These are phyloP conservation scores for Macrosoma leucophasiata DNA, from an alignment of 2,888 invertebrate genomes.

Conservation along the genomic window DNA sequence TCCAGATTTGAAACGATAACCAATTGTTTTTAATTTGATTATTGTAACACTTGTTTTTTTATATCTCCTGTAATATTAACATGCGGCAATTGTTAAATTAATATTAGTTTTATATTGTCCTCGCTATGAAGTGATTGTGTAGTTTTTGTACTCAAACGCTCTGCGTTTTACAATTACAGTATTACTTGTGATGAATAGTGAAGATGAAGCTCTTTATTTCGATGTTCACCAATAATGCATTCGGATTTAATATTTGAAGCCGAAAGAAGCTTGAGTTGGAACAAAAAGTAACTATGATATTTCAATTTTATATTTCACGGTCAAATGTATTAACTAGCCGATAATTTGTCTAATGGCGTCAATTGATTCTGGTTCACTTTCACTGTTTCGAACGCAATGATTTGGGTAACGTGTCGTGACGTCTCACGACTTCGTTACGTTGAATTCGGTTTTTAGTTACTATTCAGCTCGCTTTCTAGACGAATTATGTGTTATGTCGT, in stretches of 20 bases:
- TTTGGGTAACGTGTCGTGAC: slow-evolving; percentile 59
- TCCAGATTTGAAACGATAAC: no score
- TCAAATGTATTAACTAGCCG: slow-evolving; percentile 5
- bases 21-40: no score
- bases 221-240: slow-evolving; percentile 55
- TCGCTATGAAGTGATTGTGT: no score
- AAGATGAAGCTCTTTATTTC: no score
- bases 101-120: no score
- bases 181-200: no score
- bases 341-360: slow-evolving; percentile 45
- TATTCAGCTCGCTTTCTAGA: slow-evolving; percentile 52
- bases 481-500: slow-evolving; percentile 35
- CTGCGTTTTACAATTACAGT: no score
- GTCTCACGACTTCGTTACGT: slow-evolving; percentile 41
- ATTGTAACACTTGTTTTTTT: no score
- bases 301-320: slow-evolving; percentile 14
- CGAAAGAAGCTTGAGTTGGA: slow-evolving; percentile 47
- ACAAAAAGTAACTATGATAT: slow-evolving; percentile 45
- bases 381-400: slow-evolving; percentile 48
- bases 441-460: slow-evolving; percentile 41
- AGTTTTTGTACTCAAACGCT: no score
- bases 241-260: slow-evolving; percentile 46
- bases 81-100: no score
- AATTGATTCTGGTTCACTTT: slow-evolving; percentile 58
- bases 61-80: no score